These are phyloP conservation scores for Platycheirus rosarum DNA, from an alignment of 2,888 invertebrate species.

Conservation along the genomic window DNA sequence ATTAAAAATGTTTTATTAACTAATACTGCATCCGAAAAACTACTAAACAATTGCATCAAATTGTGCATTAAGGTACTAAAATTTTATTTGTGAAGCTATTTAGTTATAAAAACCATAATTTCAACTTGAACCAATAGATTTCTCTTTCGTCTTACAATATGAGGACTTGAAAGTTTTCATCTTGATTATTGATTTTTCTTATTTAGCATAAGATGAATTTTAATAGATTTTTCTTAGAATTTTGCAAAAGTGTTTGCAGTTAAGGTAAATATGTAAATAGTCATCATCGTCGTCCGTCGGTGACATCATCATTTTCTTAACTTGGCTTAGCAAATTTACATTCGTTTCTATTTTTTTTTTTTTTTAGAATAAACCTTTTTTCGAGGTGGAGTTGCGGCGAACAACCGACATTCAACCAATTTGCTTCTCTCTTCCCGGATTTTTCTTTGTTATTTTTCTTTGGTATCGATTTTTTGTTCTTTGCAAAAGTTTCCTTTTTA, in stretches of 20 bases:
- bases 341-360: slow-evolving; percentile 63
- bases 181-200: slow-evolving; percentile 65
- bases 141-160: not conserved
- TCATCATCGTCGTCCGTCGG: slow-evolving; percentile 73
- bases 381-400: slow-evolving; percentile 45
- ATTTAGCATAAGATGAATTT: slow-evolving; percentile 39
- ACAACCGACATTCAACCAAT: slow-evolving; percentile 5
- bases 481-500: not conserved
- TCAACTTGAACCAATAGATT: not conserved
- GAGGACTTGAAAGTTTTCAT: slow-evolving; percentile 23
- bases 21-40: slow-evolving; percentile 26
- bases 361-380: slow-evolving; percentile 30
- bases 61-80: slow-evolving; percentile 52
- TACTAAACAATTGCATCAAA: slow-evolving; percentile 15
- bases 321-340: slow-evolving; percentile 63
- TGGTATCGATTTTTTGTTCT: slow-evolving; percentile 53
- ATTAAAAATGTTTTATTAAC: slow-evolving; percentile 57
- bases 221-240: slow-evolving; percentile 9
- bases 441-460: slow-evolving; percentile 55
- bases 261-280: slow-evolving; percentile 18
- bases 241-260: not conserved
- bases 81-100: not conserved
- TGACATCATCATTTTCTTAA: slow-evolving; percentile 76
- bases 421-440: slow-evolving; percentile 13
- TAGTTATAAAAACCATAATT: not conserved